A percentile compares a stretch with the other conserved stretches of the same genome.
phyloP scores from a whole-genome alignment of 2,797 vertebrate genomes.

The Anolis apletophallus region DNA sequence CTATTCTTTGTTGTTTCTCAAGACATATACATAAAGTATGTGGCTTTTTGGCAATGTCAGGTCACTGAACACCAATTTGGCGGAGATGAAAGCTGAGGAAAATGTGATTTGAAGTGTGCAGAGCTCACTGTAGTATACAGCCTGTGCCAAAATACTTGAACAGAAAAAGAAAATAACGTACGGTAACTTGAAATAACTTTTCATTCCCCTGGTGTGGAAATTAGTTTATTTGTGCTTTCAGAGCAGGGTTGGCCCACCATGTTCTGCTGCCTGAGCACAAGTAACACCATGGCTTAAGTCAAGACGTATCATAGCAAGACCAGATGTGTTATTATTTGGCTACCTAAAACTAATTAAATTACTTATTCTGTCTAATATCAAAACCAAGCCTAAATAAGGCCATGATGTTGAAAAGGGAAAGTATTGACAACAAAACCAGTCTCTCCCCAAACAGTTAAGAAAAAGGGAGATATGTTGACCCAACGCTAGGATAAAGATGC shows the following conservation, averaged over 20 bases:
- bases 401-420: neutral
- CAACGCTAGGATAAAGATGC: too few relatives aligned
- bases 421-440: too few relatives aligned
- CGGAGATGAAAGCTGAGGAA: too few relatives aligned
- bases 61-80: too few relatives aligned
- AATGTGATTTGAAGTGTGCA: neutral
- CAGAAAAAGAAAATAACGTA: too few relatives aligned
- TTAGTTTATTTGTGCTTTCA: neutral
- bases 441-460: too few relatives aligned
- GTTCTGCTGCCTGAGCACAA: neutral
- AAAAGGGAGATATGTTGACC: too few relatives aligned
- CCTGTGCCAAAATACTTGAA: too few relatives aligned
- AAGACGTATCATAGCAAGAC: neutral
- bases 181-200: too few relatives aligned
- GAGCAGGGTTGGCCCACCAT: neutral
- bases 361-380: neutral
- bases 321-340: neutral
- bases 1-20: neutral
- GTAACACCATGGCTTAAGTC: neutral
- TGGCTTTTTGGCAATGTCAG: neutral
- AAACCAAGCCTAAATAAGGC: neutral
- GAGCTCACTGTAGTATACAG: neutral
- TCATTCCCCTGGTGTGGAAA: neutral
- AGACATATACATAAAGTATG: neutral
- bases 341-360: neutral